A percentile compares a stretch with the other conserved stretches of the same genome.
These are phyloP conservation scores for Papilio dardanus DNA, from an alignment of 1,140 invertebrate genomes.

Conservation along the genomic window DNA sequence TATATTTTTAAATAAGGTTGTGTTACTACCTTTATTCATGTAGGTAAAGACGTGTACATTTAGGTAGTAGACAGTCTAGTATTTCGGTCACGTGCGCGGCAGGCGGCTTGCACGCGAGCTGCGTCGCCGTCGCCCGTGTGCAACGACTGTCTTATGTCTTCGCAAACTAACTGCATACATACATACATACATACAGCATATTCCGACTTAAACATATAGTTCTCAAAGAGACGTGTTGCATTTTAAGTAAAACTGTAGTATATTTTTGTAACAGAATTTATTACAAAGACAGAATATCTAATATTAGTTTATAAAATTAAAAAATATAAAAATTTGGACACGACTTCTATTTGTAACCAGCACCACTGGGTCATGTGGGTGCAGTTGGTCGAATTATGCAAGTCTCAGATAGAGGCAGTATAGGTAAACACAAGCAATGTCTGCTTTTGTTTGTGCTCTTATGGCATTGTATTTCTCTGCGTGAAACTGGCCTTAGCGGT, in stretches of 20 bases:
- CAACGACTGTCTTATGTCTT: conserved; percentile 6
- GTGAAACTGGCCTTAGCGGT: background rate
- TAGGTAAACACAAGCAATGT: too few relatives aligned
- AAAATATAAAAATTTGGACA: too few relatives aligned
- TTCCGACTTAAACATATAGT: background rate
- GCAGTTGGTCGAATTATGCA: too few relatives aligned
- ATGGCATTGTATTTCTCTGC: too few relatives aligned
- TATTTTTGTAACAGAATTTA: background rate
- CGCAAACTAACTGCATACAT: conserved; percentile 11
- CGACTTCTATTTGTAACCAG: too few relatives aligned
- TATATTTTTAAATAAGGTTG: background rate
- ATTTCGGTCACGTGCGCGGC: conserved; percentile 1
- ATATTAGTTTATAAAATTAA: background rate
- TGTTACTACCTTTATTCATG: background rate
- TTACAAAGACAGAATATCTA: background rate
- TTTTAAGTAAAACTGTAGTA: background rate
- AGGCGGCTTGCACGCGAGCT: background rate
- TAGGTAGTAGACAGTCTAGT: background rate
- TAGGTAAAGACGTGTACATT: background rate
- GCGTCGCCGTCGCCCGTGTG: conserved; percentile 1
- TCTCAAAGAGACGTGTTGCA: background rate
- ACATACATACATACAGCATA: background rate
- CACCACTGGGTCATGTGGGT: background rate
- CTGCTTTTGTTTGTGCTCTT: too few relatives aligned
- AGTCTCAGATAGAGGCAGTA: too few relatives aligned